Percentiles rank a stretch among this genome's conserved stretches.
phyloP scores from a whole-genome alignment of 2,113 vertebrate species.

The Chlamydotis undulata region DNA sequence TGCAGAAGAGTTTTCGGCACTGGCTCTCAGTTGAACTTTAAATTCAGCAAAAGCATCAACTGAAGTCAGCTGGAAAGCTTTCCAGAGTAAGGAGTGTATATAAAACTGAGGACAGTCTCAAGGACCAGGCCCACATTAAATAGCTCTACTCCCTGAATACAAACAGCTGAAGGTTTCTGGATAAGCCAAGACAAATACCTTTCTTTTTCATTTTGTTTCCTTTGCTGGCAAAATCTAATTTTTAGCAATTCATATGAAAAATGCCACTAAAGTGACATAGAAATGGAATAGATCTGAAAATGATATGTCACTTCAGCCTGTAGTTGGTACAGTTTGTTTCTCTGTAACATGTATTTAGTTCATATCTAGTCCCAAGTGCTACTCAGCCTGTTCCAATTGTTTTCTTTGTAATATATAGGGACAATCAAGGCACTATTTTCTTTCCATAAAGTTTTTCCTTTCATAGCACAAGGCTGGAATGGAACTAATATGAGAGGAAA shows the following conservation, averaged over 20 bases:
- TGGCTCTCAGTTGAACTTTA: not conserved
- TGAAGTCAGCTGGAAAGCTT: not conserved
- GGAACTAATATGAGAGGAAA: not conserved
- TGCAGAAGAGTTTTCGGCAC: not conserved
- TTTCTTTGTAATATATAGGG: not conserved
- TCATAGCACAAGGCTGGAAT: not conserved
- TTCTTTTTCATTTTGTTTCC: not conserved
- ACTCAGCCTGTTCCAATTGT: not conserved
- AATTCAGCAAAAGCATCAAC: not conserved
- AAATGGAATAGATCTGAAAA: not conserved
- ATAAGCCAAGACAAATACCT: constrained; percentile 36
- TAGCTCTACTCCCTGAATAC: constrained; percentile 9
- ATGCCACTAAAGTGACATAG: not conserved
- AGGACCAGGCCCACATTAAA: not conserved
- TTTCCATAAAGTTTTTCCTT: constrained; percentile 45
- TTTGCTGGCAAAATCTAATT: not conserved
- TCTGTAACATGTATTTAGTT: not conserved
- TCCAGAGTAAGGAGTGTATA: not conserved
- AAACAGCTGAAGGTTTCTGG: constrained; percentile 29
- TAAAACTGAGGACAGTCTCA: not conserved
- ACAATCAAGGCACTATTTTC: constrained; percentile 1
- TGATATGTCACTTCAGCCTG: not conserved
- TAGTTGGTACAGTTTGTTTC: not conserved
- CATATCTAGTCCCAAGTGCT: not conserved
- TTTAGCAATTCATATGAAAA: constrained; percentile 3